Conservation (phyloP, 2,888 invertebrate species). For the Ditula angustiorana region DNA sequence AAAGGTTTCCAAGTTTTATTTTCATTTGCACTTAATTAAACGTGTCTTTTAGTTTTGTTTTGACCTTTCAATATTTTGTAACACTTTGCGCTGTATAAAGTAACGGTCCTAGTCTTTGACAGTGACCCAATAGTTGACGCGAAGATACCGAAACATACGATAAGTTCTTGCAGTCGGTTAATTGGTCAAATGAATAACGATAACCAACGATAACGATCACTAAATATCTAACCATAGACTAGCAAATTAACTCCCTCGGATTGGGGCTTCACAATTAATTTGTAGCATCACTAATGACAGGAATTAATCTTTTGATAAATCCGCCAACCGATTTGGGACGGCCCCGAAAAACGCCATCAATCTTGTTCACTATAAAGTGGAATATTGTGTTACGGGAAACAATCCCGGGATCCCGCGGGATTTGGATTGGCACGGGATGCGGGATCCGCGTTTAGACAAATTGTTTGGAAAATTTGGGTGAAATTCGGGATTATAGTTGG, state of each 20-base stretch:
- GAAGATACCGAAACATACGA: too few species aligned
- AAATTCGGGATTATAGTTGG: neutral
- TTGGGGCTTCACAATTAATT: neutral
- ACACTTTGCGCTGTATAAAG: too few species aligned
- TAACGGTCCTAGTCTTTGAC: too few species aligned
- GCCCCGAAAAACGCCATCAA: constrained; percentile 27
- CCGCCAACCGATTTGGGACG: neutral
- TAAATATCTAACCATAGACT: too few species aligned
- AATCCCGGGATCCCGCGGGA: constrained; percentile 18
- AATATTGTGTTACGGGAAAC: constrained; percentile 25
- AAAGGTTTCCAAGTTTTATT: neutral
- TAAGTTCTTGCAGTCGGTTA: too few species aligned
- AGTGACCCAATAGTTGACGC: too few species aligned
- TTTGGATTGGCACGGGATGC: constrained; percentile 11
- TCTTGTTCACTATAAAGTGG: constrained; percentile 30
- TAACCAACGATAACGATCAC: too few species aligned
- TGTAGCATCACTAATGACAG: neutral
- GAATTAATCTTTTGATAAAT: constrained; percentile 26
- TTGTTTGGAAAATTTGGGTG: constrained; percentile 28
- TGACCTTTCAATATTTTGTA: too few species aligned
- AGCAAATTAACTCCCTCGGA: neutral
- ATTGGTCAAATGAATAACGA: too few species aligned
- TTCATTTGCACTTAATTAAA: neutral
- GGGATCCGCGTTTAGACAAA: constrained; percentile 14
- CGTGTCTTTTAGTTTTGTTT: neutral